A percentile compares a stretch with the other conserved stretches of the same genome.
phyloP scores from a whole-genome alignment of 2,113 vertebrate species.

The Zingel zingel region DNA sequence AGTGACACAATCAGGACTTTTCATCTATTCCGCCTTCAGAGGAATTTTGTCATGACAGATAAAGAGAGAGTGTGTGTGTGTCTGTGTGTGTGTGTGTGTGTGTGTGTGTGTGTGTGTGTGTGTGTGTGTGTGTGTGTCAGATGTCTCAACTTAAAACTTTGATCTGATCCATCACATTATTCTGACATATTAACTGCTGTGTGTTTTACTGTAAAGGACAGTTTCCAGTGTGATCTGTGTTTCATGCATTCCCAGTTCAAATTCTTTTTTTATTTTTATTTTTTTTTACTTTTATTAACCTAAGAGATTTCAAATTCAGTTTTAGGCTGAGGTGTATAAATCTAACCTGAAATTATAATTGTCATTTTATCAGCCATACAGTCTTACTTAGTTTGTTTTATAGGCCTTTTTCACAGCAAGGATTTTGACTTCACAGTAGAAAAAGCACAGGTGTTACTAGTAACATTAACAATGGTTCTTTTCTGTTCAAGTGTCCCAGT shows the following conservation, averaged over 20 bases:
- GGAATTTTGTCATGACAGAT: constrained; percentile 18
- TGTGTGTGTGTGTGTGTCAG: neutral
- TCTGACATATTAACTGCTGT: neutral
- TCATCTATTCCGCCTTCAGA: constrained; percentile 31
- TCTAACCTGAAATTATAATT: too few species aligned
- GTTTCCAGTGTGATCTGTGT: neutral
- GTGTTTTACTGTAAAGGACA: neutral
- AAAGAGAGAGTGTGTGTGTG: too few species aligned
- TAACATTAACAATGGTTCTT: too few species aligned
- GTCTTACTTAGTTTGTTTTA: too few species aligned
- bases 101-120: neutral
- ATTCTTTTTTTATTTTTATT: neutral
- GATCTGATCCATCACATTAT: constrained; percentile 22
- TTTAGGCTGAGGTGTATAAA: too few species aligned
- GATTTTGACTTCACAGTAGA: too few species aligned
- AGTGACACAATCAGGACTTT: constrained; percentile 29
- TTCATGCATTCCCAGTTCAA: constrained; percentile 12
- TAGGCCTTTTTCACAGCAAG: too few species aligned
- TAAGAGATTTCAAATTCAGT: too few species aligned
- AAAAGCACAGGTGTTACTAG: too few species aligned
- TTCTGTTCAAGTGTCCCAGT: too few species aligned
- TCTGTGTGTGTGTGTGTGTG: neutral
- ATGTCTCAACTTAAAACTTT: constrained; percentile 20
- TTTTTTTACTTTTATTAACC: too few species aligned
- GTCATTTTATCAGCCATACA: too few species aligned